Percentiles rank a stretch among this genome's conserved stretches.
Evolutionary conservation across 2,888 invertebrate genomes (phyloP).

Genomic region (Keiferia lycopersicella): DNA sequence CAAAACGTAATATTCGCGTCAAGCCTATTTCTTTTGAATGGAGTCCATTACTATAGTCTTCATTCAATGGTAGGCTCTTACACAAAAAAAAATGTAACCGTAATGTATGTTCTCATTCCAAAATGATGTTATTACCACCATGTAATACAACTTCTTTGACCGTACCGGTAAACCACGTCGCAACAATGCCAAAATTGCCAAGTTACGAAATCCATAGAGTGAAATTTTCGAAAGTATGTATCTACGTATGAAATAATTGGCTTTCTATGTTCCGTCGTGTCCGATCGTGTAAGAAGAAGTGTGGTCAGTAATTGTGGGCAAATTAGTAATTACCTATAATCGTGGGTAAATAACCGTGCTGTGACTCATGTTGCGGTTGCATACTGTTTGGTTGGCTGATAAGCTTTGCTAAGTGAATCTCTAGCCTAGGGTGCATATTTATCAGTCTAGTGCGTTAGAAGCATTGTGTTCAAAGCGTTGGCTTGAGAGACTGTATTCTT

Average conservation of each 20-base stretch:
- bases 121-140: constrained; percentile 22
- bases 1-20: not conserved
- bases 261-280: constrained; percentile 36
- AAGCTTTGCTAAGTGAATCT: constrained; percentile 18
- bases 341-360: constrained; percentile 22
- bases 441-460: not conserved
- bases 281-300: constrained; percentile 30
- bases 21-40: not conserved
- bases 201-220: constrained; percentile 46
- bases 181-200: constrained; percentile 27
- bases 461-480: not conserved
- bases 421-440: not conserved
- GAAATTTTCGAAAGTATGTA: constrained; percentile 52
- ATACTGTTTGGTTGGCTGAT: constrained; percentile 22
- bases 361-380: constrained; percentile 28
- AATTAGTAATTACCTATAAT: constrained; percentile 26
- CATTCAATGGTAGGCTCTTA: not conserved
- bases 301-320: constrained; percentile 31
- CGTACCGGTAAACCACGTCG: constrained; percentile 30
- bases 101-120: not conserved
- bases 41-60: not conserved
- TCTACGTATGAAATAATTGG: constrained; percentile 36
- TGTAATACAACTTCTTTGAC: constrained; percentile 11
- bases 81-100: not conserved
- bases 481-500: not conserved